Conservation (phyloP, 1,140 invertebrate species). For the Bombus consobrinus region DNA sequence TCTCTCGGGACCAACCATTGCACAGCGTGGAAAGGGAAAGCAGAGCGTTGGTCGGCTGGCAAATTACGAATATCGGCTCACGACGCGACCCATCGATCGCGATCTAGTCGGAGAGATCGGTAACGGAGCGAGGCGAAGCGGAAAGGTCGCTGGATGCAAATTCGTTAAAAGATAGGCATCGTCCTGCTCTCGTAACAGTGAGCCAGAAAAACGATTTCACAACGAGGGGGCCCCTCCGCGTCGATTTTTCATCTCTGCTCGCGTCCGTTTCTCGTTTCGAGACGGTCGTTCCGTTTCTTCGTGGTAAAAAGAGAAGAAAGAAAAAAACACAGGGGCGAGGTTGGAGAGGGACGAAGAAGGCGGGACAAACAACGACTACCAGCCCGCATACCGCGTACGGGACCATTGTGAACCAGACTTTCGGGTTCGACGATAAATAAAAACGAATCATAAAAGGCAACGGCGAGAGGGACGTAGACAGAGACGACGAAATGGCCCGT, state of each 20-base stretch:
- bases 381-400: slow-evolving; percentile 58
- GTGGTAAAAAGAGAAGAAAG: neutral
- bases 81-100: slow-evolving; percentile 34
- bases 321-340: neutral
- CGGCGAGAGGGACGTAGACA: slow-evolving; percentile 12
- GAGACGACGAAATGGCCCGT: slow-evolving; percentile 39
- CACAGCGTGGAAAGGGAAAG: slow-evolving; percentile 44
- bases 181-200: slow-evolving; percentile 19
- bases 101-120: slow-evolving; percentile 35
- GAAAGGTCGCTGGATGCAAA: slow-evolving; percentile 65
- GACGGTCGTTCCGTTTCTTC: neutral
- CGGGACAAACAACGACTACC: neutral
- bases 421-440: slow-evolving; percentile 41
- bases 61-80: slow-evolving; percentile 47
- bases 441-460: slow-evolving; percentile 51
- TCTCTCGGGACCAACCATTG: slow-evolving; percentile 21
- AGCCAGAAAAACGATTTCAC: slow-evolving; percentile 50
- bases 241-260: slow-evolving; percentile 40
- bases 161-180: slow-evolving; percentile 46
- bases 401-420: slow-evolving; percentile 59
- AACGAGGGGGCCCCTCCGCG: neutral
- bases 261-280: neutral
- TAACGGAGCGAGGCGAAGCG: neutral
- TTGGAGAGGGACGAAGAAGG: slow-evolving; percentile 9
- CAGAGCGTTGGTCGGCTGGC: neutral